Percentiles rank a stretch among this genome's conserved stretches.
Evolutionary conservation across 2,113 vertebrate species (phyloP).

Genomic region (Chitala chitala): DNA sequence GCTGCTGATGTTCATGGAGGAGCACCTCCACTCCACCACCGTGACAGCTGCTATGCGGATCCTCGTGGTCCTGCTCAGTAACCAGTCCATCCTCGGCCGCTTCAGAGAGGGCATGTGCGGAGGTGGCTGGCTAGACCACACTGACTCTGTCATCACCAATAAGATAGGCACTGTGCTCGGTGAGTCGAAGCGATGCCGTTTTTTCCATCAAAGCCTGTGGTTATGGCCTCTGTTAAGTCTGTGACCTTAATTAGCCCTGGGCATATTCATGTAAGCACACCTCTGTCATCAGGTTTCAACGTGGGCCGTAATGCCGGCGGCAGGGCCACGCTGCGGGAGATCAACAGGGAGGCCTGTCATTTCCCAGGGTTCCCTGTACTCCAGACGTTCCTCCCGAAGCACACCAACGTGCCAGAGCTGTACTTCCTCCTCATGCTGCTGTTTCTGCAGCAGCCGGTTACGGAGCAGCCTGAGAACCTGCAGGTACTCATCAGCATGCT

Average conservation of each 20-base stretch:
- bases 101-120: constrained; percentile 93
- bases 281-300: constrained; percentile 76
- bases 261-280: no score
- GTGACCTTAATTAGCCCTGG: background rate
- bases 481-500: constrained; percentile 78
- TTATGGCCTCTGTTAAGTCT: background rate
- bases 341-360: constrained; percentile 94
- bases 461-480: constrained; percentile 91
- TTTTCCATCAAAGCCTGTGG: background rate
- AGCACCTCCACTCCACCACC: constrained; percentile 87
- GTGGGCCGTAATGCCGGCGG: constrained; percentile 90
- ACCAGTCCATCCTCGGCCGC: constrained; percentile 80
- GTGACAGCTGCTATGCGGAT: constrained; percentile 89
- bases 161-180: constrained; percentile 96
- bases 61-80: constrained; percentile 86
- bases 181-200: constrained; percentile 48
- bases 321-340: constrained; percentile 84
- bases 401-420: constrained; percentile 92
- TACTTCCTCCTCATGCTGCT: constrained; percentile 98
- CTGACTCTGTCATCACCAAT: constrained; percentile 91
- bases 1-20: constrained; percentile 96
- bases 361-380: constrained; percentile 89
- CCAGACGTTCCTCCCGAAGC: constrained; percentile 91
- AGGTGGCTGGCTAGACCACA: constrained; percentile 96
- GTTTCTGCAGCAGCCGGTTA: constrained; percentile 95